phyloP scores from a whole-genome alignment of 2,113 vertebrate genomes.

The Ploceus nigricollis region DNA sequence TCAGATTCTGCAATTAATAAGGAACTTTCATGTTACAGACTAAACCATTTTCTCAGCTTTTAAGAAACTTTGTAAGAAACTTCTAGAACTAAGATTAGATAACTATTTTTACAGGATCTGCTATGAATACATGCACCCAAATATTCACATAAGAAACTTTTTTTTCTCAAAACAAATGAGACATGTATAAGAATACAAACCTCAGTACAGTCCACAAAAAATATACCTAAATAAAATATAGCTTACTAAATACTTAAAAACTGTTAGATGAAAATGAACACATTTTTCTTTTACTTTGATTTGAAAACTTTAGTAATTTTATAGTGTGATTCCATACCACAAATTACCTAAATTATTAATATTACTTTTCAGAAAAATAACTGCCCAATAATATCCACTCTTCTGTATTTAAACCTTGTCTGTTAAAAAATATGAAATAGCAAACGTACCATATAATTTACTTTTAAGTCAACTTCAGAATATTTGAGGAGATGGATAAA shows the following conservation, averaged over 20 bases:
- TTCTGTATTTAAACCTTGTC: not conserved
- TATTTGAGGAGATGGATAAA: not conserved
- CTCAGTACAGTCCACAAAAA: not conserved
- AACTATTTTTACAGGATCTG: not conserved
- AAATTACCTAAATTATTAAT: not conserved
- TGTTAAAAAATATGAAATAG: not conserved
- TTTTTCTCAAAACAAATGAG: not conserved
- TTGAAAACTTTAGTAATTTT: not conserved
- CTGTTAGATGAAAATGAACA: not conserved
- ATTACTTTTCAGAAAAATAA: not conserved
- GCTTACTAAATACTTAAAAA: not conserved
- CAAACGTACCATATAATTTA: not conserved
- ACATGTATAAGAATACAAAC: not conserved
- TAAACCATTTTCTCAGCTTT: not conserved
- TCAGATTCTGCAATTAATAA: not conserved
- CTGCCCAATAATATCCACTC: not conserved
- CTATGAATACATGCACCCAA: accelerated
- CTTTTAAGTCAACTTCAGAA: not conserved
- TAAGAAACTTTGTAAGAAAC: not conserved
- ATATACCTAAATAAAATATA: not conserved
- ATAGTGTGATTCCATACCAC: not conserved
- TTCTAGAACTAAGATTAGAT: not conserved
- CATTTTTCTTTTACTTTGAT: not conserved
- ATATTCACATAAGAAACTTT: not conserved
- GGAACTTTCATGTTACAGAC: not conserved